Evolutionary conservation across 2,113 vertebrate genomes (phyloP).

Genomic region (Paralichthys olivaceus): DNA sequence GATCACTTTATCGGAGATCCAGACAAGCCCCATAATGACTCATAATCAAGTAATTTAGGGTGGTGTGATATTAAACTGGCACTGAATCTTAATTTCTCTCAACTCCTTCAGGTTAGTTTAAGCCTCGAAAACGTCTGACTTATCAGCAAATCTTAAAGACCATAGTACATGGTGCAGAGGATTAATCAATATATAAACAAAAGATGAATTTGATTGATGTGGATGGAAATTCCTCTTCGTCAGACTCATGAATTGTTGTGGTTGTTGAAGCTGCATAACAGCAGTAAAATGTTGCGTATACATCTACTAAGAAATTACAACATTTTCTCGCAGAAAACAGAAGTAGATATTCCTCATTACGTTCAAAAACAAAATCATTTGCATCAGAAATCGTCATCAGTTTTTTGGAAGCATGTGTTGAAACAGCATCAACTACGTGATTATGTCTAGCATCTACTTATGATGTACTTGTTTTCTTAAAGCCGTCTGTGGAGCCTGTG

Average conservation of each 20-base stretch:
- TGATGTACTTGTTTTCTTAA: slow-evolving; percentile 13
- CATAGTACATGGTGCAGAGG: neutral
- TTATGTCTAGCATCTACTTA: slow-evolving; percentile 25
- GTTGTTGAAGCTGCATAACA: neutral
- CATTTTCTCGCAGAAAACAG: neutral
- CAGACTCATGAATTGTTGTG: neutral
- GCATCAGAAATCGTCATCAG: neutral
- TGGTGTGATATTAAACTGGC: neutral
- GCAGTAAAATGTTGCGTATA: neutral
- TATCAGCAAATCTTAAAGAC: neutral
- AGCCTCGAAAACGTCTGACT: neutral
- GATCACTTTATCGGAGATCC: slow-evolving; percentile 1
- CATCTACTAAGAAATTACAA: too few species aligned
- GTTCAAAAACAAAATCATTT: neutral
- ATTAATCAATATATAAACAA: neutral
- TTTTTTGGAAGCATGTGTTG: slow-evolving; percentile 13
- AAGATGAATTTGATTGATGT: neutral
- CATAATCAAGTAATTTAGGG: neutral
- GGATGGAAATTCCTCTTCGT: neutral
- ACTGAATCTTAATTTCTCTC: neutral
- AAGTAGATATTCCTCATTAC: neutral
- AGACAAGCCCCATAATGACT: slow-evolving; percentile 1
- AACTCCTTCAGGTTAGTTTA: neutral
- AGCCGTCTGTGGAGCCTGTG: slow-evolving; percentile 8
- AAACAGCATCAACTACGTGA: slow-evolving; percentile 18